phyloP scores from a whole-genome alignment of 53 echinoderm and acorn worm species.

The Mesocentrotus franciscanus region DNA sequence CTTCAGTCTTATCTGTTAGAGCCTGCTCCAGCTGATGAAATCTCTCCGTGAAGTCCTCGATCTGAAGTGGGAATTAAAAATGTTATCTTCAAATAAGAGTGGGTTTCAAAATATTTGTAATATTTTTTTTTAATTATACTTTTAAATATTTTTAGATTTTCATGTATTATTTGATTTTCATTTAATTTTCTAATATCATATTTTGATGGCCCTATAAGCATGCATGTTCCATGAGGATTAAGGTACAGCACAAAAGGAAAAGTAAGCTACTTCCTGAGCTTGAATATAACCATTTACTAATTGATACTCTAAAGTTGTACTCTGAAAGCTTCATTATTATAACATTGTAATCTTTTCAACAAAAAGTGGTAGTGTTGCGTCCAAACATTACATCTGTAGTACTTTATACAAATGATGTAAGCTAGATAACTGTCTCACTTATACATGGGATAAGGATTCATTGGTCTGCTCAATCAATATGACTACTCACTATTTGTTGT shows the following conservation, averaged over 20 bases:
- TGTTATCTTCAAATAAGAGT: background rate
- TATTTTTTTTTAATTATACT: too few species aligned
- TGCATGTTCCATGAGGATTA: too few species aligned
- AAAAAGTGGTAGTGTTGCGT: background rate
- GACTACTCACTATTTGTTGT: conserved; percentile 90
- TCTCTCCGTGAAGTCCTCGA: conserved; percentile 90
- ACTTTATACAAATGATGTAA: background rate
- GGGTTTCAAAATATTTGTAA: background rate
- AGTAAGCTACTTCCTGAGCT: background rate
- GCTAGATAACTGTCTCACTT: background rate
- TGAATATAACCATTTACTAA: background rate
- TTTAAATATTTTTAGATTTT: too few species aligned
- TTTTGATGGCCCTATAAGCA: too few species aligned
- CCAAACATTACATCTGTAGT: background rate
- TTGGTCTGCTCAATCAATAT: background rate
- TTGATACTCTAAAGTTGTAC: background rate
- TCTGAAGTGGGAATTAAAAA: conserved; percentile 63
- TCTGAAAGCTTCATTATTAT: background rate
- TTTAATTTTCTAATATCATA: too few species aligned
- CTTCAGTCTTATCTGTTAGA: conserved; percentile 90
- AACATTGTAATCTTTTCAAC: background rate
- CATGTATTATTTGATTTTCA: too few species aligned
- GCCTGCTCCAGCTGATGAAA: conserved; percentile 88
- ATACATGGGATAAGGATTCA: background rate
- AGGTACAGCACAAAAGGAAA: background rate